Percentiles rank a stretch among this genome's conserved stretches.
phyloP scores from a whole-genome alignment of 2,888 invertebrate genomes.

The Beris chalybata region DNA sequence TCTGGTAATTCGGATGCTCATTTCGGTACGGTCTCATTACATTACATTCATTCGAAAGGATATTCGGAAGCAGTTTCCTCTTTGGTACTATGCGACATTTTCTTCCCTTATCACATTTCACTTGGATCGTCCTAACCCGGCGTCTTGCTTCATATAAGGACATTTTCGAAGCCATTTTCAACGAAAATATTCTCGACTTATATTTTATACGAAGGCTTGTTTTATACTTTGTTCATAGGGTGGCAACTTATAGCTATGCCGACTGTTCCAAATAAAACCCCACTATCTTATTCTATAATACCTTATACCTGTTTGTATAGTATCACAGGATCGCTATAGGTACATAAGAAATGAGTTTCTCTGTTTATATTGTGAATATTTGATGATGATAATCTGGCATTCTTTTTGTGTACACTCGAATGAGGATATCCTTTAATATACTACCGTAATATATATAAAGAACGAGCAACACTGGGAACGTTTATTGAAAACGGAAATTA shows the following conservation, averaged over 20 bases:
- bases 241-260: too few relatives aligned
- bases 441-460: constrained; percentile 1
- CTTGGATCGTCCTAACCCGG: neutral
- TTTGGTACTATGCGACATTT: neutral
- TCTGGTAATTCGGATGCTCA: constrained; percentile 23
- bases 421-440: constrained; percentile 22
- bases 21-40: constrained; percentile 27
- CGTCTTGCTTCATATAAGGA: too few relatives aligned
- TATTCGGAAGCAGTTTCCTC: constrained; percentile 6
- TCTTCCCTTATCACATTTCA: constrained; percentile 15
- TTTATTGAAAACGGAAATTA: constrained; percentile 36
- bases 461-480: constrained; percentile 13
- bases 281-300: too few relatives aligned
- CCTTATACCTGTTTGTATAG: too few relatives aligned
- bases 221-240: too few relatives aligned
- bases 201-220: too few relatives aligned
- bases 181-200: too few relatives aligned
- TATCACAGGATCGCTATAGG: too few relatives aligned
- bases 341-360: constrained; percentile 11
- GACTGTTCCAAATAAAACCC: too few relatives aligned
- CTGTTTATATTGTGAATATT: constrained; percentile 32
- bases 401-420: constrained; percentile 34
- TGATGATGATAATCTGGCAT: constrained; percentile 35
- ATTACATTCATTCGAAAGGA: constrained; percentile 27
- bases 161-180: too few relatives aligned